phyloP scores from a whole-genome alignment of 2,888 invertebrate species.

The Orgyia antiqua region DNA sequence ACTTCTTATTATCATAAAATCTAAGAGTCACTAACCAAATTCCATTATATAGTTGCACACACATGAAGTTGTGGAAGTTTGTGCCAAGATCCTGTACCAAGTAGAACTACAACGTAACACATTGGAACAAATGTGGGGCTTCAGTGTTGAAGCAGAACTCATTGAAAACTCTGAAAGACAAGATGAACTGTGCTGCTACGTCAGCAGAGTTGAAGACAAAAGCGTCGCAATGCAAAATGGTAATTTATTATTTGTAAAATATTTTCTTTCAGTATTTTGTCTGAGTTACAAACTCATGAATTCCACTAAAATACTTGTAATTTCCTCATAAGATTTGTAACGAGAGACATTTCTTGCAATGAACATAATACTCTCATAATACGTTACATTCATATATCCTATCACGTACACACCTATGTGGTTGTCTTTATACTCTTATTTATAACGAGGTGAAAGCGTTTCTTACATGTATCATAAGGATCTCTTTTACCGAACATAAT shows the following conservation, averaged over 20 bases:
- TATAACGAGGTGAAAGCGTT: constrained; percentile 2
- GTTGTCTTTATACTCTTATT: background rate
- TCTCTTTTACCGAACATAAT: too few relatives aligned
- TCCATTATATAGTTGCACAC: constrained; percentile 91
- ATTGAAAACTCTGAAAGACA: constrained; percentile 97
- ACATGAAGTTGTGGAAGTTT: constrained; percentile 96
- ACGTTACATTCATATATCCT: background rate
- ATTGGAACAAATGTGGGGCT: constrained; percentile 98
- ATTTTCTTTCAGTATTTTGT: background rate
- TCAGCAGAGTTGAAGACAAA: constrained; percentile 96
- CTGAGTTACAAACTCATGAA: too few relatives aligned
- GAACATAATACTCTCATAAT: background rate
- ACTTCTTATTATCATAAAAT: too few relatives aligned
- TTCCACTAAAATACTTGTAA: too few relatives aligned
- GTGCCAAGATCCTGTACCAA: constrained; percentile 97
- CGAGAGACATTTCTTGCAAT: background rate
- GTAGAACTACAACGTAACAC: constrained; percentile 94
- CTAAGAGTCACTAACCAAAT: too few relatives aligned
- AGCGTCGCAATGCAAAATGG: constrained; percentile 98
- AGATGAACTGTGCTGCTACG: constrained; percentile 98
- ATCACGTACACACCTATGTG: background rate
- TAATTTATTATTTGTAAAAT: constrained; percentile 52
- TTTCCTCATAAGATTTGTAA: background rate
- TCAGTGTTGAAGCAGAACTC: constrained; percentile 97
- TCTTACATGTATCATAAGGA: too few relatives aligned